Conservation (phyloP, 2,888 invertebrate species). For the Phlogophora meticulosa region DNA sequence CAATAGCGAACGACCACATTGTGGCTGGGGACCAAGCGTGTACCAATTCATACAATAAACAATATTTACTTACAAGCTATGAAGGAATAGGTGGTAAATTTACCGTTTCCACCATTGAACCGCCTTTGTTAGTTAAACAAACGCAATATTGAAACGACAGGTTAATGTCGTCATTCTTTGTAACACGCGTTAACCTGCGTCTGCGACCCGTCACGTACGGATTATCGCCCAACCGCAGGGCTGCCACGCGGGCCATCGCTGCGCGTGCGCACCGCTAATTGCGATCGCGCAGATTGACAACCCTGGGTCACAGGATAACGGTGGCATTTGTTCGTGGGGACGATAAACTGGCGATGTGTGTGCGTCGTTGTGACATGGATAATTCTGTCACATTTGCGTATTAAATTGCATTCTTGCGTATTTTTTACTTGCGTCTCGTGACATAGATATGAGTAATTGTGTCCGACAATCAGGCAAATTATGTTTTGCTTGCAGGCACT, state of each 20-base stretch:
- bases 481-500: slow-evolving; percentile 27
- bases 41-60: slow-evolving; percentile 57
- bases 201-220: slow-evolving; percentile 71
- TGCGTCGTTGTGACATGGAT: slow-evolving; percentile 46
- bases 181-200: slow-evolving; percentile 60
- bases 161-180: slow-evolving; percentile 59
- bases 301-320: slow-evolving; percentile 76
- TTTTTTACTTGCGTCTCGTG: slow-evolving; percentile 49
- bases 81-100: slow-evolving; percentile 38
- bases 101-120: slow-evolving; percentile 34
- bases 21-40: slow-evolving; percentile 24
- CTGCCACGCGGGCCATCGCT: slow-evolving; percentile 62
- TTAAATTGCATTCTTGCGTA: slow-evolving; percentile 50
- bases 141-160: slow-evolving; percentile 57
- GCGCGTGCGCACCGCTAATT: slow-evolving; percentile 79
- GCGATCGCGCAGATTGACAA: slow-evolving; percentile 74
- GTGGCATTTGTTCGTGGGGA: slow-evolving; percentile 70
- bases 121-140: slow-evolving; percentile 45
- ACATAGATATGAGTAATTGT: slow-evolving; percentile 55
- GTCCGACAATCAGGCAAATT: slow-evolving; percentile 27
- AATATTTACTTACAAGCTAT: slow-evolving; percentile 52
- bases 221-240: slow-evolving; percentile 70
- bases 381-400: slow-evolving; percentile 48
- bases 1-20: slow-evolving; percentile 47
- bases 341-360: slow-evolving; percentile 42